Percentiles rank a stretch among this genome's conserved stretches.
Evolutionary conservation across 2,888 invertebrate genomes (phyloP).

Genomic region (Gandaritis pyraliata): DNA sequence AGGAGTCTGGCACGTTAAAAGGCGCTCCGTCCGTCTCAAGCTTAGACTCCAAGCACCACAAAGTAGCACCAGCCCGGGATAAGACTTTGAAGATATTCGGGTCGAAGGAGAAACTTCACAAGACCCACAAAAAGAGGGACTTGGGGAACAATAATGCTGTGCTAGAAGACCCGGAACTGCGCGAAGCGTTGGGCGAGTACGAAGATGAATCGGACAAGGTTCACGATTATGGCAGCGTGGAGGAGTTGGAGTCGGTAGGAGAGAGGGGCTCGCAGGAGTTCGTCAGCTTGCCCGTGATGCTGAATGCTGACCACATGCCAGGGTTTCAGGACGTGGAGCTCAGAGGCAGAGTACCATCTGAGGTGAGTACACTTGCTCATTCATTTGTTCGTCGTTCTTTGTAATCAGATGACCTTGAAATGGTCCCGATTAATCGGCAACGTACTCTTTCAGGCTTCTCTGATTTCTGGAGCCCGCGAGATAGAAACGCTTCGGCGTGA

Average conservation of each 20-base stretch:
- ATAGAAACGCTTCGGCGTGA: conserved; percentile 87
- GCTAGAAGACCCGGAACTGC: conserved; percentile 77
- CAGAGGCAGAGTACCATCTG: conserved; percentile 74
- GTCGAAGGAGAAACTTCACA: conserved; percentile 81
- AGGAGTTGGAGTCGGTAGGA: conserved; percentile 75
- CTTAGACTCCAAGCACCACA: conserved; percentile 85
- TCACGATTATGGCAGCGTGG: conserved; percentile 76
- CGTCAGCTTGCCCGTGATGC: conserved; percentile 76
- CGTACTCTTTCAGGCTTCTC: conserved; percentile 60
- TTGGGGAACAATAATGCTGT: conserved; percentile 79
- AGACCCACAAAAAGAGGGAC: conserved; percentile 76
- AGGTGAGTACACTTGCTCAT: conserved; percentile 58
- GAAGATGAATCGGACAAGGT: conserved; percentile 66
- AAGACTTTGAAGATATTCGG: conserved; percentile 81
- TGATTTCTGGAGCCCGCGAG: conserved; percentile 83
- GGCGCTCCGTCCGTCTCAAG: conserved; percentile 87
- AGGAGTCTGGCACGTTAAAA: conserved; percentile 78
- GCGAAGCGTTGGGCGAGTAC: conserved; percentile 62
- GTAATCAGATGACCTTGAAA: not conserved
- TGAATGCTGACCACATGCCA: conserved; percentile 79
- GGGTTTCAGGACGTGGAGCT: conserved; percentile 80
- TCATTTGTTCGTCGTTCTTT: not conserved
- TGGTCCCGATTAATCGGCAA: not conserved
- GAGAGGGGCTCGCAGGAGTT: conserved; percentile 78
- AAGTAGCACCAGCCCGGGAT: conserved; percentile 77